These are phyloP conservation scores for Brachyalestes nurse DNA, from an alignment of 2,797 vertebrate genomes.

Conservation along the genomic window DNA sequence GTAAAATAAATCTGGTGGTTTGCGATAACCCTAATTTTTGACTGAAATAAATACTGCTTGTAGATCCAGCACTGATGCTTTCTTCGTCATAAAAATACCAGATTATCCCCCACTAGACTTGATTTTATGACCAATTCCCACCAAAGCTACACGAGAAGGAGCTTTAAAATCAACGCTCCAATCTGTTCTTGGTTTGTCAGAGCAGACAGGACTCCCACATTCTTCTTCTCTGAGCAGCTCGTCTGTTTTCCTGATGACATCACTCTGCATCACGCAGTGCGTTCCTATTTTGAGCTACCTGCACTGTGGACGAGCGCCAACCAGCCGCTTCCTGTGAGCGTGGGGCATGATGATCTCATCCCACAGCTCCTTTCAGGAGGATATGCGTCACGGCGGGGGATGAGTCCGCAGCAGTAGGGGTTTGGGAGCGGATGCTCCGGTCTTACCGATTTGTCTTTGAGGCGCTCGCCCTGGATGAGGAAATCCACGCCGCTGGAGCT, in stretches of 20 bases:
- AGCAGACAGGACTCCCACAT: conserved; percentile 16
- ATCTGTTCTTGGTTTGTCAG: not conserved
- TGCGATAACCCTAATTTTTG: too few relatives aligned
- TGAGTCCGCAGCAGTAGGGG: not conserved
- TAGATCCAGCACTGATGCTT: not conserved
- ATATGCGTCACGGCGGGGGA: conserved; percentile 30
- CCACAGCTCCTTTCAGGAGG: conserved; percentile 19
- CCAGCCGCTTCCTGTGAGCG: conserved; percentile 70
- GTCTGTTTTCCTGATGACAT: conserved; percentile 67
- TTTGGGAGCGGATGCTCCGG: not conserved
- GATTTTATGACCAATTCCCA: not conserved
- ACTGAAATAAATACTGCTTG: too few relatives aligned
- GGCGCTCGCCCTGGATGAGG: conserved; percentile 96
- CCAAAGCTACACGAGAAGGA: not conserved
- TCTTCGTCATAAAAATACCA: not conserved
- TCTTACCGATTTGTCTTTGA: conserved; percentile 98
- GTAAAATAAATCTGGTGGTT: too few relatives aligned
- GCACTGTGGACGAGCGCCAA: conserved; percentile 69
- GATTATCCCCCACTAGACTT: not conserved
- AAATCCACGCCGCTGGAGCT: conserved; percentile 88
- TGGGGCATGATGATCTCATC: conserved; percentile 48
- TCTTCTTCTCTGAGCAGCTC: conserved; percentile 42
- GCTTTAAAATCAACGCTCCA: not conserved
- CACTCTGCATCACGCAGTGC: conserved; percentile 72
- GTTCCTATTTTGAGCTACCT: conserved; percentile 79